phyloP scores from a whole-genome alignment of 1,140 invertebrate species.

The Gryon sp. region DNA sequence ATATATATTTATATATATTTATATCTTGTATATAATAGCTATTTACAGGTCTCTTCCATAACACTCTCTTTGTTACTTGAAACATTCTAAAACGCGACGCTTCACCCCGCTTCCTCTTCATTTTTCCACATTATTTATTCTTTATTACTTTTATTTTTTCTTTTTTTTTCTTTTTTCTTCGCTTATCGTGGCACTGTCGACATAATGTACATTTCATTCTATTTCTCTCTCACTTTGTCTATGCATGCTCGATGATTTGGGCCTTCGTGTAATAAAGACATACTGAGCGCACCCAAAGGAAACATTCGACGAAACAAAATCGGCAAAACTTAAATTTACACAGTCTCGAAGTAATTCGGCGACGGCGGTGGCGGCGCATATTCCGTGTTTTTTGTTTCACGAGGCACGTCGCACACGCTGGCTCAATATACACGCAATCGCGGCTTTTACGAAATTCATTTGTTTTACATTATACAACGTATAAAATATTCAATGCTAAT shows the following conservation, averaged over 20 bases:
- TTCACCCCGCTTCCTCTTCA: slow-evolving; percentile 1
- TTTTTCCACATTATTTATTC: slow-evolving; percentile 20
- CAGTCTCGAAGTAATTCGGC: not conserved
- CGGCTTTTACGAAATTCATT: slow-evolving; percentile 25
- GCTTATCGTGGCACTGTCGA: slow-evolving; percentile 64
- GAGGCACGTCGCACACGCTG: slow-evolving; percentile 10
- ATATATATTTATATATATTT: slow-evolving; percentile 64
- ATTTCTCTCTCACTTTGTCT: slow-evolving; percentile 23
- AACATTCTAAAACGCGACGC: slow-evolving; percentile 38
- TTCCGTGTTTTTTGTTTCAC: too few species aligned
- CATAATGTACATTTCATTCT: slow-evolving; percentile 58
- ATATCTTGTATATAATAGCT: slow-evolving; percentile 72
- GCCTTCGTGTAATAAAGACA: slow-evolving; percentile 46
- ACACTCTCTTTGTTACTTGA: slow-evolving; percentile 59
- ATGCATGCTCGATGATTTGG: slow-evolving; percentile 55
- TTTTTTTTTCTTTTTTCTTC: slow-evolving; percentile 37
- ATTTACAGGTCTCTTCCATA: slow-evolving; percentile 72
- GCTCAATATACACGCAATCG: slow-evolving; percentile 32
- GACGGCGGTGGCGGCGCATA: too few species aligned
- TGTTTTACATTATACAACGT: slow-evolving; percentile 42
- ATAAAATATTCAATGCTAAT: slow-evolving; percentile 47
- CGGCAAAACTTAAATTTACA: slow-evolving; percentile 5
- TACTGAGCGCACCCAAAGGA: slow-evolving; percentile 16
- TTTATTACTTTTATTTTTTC: slow-evolving; percentile 11
- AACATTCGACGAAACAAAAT: slow-evolving; percentile 13